Evolutionary conservation across 2,888 invertebrate species (phyloP).

Genomic region (Linyphia triangularis): DNA sequence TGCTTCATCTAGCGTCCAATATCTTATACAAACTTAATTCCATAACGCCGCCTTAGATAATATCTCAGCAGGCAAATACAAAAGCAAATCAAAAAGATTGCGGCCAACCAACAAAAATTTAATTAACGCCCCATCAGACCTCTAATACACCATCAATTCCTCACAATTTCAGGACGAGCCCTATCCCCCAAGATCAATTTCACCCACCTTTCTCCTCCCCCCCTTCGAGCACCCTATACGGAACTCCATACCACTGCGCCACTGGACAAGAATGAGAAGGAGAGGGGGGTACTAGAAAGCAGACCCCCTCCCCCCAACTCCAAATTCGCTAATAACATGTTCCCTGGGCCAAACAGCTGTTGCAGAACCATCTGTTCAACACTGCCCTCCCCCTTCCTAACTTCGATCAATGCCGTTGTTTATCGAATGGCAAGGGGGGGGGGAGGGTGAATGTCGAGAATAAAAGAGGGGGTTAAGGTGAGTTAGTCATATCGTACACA

Average conservation of each 20-base stretch:
- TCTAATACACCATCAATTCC: constrained; percentile 3
- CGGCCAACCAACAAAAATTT: constrained; percentile 53
- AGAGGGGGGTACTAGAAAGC: constrained; percentile 17
- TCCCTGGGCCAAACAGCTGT: constrained; percentile 67
- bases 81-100: constrained; percentile 13
- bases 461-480: constrained; percentile 50
- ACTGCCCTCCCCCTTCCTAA: constrained; percentile 13
- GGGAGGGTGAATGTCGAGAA: constrained; percentile 30
- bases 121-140: constrained; percentile 18
- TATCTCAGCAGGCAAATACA: background rate
- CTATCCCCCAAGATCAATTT: constrained; percentile 36
- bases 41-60: background rate
- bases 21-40: background rate
- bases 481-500: constrained; percentile 63
- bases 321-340: constrained; percentile 74
- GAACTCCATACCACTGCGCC: constrained; percentile 56
- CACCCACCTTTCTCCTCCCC: constrained; percentile 18
- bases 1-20: background rate
- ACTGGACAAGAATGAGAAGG: constrained; percentile 47
- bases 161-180: constrained; percentile 64
- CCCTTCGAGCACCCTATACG: background rate
- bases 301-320: constrained; percentile 29
- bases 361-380: constrained; percentile 72
- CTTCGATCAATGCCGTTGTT: constrained; percentile 72
- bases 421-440: constrained; percentile 51